Conservation (phyloP, 64 coral and sea anemone species). For the Pocillopora verrucosa region DNA sequence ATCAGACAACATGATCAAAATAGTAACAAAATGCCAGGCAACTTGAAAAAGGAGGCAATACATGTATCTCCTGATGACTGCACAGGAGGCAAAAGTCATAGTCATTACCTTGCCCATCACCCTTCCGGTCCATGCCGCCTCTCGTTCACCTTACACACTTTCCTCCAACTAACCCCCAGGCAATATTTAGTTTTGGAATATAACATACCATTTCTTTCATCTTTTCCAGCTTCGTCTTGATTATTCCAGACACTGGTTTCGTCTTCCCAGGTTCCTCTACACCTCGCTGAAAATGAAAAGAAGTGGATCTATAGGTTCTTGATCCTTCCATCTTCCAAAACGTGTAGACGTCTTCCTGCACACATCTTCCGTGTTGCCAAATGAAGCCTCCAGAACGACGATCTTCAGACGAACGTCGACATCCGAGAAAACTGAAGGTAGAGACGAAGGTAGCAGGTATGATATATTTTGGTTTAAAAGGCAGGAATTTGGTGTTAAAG, state of each 20-base stretch:
- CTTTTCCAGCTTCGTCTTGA: constrained; percentile 77
- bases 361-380: background rate
- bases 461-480: background rate
- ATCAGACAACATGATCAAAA: no score
- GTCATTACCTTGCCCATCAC: no score
- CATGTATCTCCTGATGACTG: no score
- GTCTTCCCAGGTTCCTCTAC: background rate
- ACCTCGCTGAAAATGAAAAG: background rate
- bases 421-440: background rate
- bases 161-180: no score
- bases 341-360: background rate
- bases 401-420: background rate
- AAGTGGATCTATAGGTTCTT: constrained; percentile 34
- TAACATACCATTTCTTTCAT: constrained; percentile 90
- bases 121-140: no score
- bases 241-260: constrained; percentile 24
- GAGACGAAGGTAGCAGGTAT: constrained; percentile 1
- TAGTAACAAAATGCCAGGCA: no score
- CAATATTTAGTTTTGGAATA: no score
- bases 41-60: no score
- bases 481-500: background rate
- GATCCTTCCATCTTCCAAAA: background rate
- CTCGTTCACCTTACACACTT: no score
- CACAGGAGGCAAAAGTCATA: no score
- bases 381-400: background rate